These are phyloP conservation scores for Tetheella fluctuosa DNA, from an alignment of 2,888 invertebrate genomes.

Conservation along the genomic window DNA sequence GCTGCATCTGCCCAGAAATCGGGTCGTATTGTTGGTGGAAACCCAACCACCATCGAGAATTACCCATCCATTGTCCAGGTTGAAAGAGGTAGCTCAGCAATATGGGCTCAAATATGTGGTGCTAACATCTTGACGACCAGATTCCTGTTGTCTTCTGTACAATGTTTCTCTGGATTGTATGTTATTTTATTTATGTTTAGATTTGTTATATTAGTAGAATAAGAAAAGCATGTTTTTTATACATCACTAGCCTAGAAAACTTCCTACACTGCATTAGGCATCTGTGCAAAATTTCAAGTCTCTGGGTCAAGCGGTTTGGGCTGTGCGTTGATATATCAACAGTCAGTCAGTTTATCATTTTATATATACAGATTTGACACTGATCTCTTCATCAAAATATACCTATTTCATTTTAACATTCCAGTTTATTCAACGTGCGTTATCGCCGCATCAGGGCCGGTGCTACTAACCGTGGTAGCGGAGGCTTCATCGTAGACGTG, in stretches of 20 bases:
- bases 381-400: too few species aligned
- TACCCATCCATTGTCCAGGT: conserved; percentile 37
- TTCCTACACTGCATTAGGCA: too few species aligned
- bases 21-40: conserved; percentile 31
- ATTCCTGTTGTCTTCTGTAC: conserved; percentile 31
- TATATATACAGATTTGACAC: too few species aligned
- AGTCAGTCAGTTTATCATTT: too few species aligned
- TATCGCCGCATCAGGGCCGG: conserved; percentile 7
- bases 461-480: background rate
- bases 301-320: too few species aligned
- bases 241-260: too few species aligned
- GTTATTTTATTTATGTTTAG: background rate
- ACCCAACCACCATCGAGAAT: conserved; percentile 28
- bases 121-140: conserved; percentile 30
- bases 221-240: too few species aligned
- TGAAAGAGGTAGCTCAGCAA: conserved; percentile 14
- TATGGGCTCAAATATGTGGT: conserved; percentile 30
- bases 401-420: background rate
- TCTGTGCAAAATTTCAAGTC: too few species aligned
- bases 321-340: too few species aligned
- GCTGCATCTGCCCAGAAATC: background rate
- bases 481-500: background rate
- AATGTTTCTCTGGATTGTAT: conserved; percentile 29
- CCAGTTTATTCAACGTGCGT: background rate
- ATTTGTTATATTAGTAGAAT: too few species aligned